phyloP scores from a whole-genome alignment of 2,113 vertebrate species.

The Falco punctatus region DNA sequence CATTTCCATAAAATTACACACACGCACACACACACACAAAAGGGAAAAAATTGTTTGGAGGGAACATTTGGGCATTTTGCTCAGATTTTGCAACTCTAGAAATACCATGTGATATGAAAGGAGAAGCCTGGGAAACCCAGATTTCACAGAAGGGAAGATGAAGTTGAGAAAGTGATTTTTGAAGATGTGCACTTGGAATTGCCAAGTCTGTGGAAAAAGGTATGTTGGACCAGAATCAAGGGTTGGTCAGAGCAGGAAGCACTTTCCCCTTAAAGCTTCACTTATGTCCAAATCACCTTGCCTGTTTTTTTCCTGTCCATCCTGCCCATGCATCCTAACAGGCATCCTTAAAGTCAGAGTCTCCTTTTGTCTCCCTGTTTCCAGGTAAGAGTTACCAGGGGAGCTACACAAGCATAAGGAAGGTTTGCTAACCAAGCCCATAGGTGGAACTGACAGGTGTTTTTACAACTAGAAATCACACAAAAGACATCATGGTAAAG shows the following conservation, averaged over 20 bases:
- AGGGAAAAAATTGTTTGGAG: not conserved
- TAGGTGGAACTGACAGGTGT: not conserved
- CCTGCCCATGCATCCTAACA: not conserved
- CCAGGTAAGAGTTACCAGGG: not conserved
- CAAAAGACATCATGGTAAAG: not conserved
- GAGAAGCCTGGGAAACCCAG: not conserved
- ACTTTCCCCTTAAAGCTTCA: not conserved
- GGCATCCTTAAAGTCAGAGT: not conserved
- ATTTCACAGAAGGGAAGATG: not conserved
- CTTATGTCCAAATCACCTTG: no score
- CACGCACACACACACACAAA: fast-evolving
- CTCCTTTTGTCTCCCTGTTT: not conserved
- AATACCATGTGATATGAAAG: not conserved
- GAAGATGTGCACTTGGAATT: not conserved
- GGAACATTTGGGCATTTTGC: not conserved
- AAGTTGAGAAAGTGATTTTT: not conserved
- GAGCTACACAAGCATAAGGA: not conserved
- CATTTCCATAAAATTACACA: not conserved
- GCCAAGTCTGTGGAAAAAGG: not conserved
- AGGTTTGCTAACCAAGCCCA: not conserved
- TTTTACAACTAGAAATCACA: not conserved
- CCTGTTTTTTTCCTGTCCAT: not conserved
- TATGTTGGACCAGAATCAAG: not conserved
- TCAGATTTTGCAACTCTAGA: not conserved
- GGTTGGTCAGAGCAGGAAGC: not conserved